Base-by-base conservation (phyloP, 2,888 invertebrate species). In the Periphyllus acericola region DNA sequence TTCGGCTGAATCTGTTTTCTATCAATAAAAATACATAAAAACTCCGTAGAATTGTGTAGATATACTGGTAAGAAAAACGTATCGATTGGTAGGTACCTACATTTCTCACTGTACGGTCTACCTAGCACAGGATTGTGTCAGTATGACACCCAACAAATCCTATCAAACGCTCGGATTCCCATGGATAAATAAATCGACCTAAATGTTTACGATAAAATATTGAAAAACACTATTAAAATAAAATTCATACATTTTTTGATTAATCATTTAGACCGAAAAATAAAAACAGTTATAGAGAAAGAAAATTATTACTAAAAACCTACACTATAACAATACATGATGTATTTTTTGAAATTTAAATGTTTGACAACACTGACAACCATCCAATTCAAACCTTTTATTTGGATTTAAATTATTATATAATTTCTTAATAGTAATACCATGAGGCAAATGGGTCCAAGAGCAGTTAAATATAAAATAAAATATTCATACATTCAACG, bases 1-100 rank as follows among this genome's bases (percentile, higher is more conserved):
- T 81, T 87, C 87, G 87, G 87, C 81, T 81, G 87, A 87, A 87
- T 87, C 55, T 81, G 34, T 87, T 87, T 74, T 80, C 60, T 81
- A 87, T 81, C 55, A 81, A 81, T 87, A 68, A 46, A 81, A 68
- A 34, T 68, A n/a, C 52, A 68, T 34, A 83, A 75, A 84, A 84
- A 78, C 68, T 52, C 46, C 60, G 46, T 84, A 84, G 84, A 84
- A 52, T 68, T 84, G 76, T 78, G 68, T 84, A 78, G 68, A 78
- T 68, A 84, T 68, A 84, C n/a, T 84, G 84, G 66, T 32, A 68
- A 78, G 46, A 76, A 78, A 84, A 84, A 78, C 32, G n/a, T n/a
- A 19, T 68, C 68, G 32, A 46, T 55, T 60, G 32, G 29, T 75
- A 40, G 75, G 3, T 34, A 66, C 17, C 21, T 83, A 40, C 40